A percentile compares a stretch with the other conserved stretches of the same genome.
Evolutionary conservation across 2,888 invertebrate genomes (phyloP).

Genomic region (Yponomeuta plumbellus): DNA sequence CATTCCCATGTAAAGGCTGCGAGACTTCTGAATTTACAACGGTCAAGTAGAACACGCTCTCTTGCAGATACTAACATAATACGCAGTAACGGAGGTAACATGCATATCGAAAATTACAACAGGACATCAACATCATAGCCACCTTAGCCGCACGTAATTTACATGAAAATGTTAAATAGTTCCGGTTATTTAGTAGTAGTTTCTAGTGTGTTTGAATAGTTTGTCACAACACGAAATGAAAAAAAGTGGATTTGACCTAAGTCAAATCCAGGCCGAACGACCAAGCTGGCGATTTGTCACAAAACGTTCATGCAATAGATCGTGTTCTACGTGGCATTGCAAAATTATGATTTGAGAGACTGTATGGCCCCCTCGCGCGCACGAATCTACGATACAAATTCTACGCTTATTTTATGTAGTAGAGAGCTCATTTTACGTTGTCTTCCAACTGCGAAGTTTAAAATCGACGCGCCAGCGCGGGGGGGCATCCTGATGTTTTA

Average conservation of each 20-base stretch:
- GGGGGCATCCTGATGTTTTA: slow-evolving; percentile 64
- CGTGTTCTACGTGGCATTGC: not conserved
- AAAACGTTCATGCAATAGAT: slow-evolving; percentile 3
- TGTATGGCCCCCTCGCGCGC: slow-evolving; percentile 36
- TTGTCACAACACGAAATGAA: not conserved
- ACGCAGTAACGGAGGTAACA: too few relatives aligned
- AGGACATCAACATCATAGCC: too few relatives aligned
- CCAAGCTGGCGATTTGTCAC: too few relatives aligned
- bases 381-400: slow-evolving; percentile 11
- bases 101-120: too few relatives aligned
- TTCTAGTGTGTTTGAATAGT: not conserved
- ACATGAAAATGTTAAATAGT: too few relatives aligned
- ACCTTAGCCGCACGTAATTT: too few relatives aligned
- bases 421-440: slow-evolving; percentile 27
- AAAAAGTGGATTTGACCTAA: not conserved
- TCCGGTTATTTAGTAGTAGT: not conserved
- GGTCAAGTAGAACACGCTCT: too few relatives aligned
- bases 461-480: slow-evolving; percentile 38
- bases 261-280: too few relatives aligned
- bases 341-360: slow-evolving; percentile 29
- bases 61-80: too few relatives aligned
- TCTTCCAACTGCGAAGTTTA: slow-evolving; percentile 40
- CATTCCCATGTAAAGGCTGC: too few relatives aligned
- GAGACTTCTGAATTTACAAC: not conserved
- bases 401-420: slow-evolving; percentile 19